Base-by-base conservation (phyloP, 92 coral and sea anemone species). In the Epizoanthus ramosus region DNA sequence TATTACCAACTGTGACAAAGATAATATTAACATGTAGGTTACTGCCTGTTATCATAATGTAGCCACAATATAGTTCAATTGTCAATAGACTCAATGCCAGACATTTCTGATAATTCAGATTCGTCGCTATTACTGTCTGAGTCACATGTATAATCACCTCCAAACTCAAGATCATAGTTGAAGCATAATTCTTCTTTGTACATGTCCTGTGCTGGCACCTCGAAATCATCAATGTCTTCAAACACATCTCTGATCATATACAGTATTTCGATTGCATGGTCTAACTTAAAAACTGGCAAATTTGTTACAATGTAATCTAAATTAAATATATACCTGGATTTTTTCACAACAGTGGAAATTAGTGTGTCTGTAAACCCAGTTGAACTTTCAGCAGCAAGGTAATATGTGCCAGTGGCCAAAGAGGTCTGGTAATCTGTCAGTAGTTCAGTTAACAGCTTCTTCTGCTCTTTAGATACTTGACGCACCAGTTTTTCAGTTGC, bases 201-300 rank as follows among this genome's bases (percentile, higher is more conserved):
- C 70, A 22, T 65, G 70, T 19, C 70, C 17, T 65, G 9, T 47
- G 14, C 53, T 47, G 53, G 73, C 15, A 53, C 21, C 59, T 74
- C 80, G 18, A 61, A n/a, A 74, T 16, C 60, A 2, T 41, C n/a
- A n/a, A n/a, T n/a, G n/a, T 79, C 84, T 59, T 63, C 84, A 61
- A 79, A 79, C 13, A 79, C 84, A 79, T 79, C 84, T 54, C 63
- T 58, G 23, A 79, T 21, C 52, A 79, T 79, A 58, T 18, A 70
- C 43, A 79, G 25, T 39, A 60, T 79, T 28, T 65, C 70, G 21
- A 61, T 18, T 35, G 74, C 84, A 79, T 79, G 74, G 54, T 79
- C 73, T 33, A 31, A 19, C 28, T 63, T 79, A 53, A 77, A 79
- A 63, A 79, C 84, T 52, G 63, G 64, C 41, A 74, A 35, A 59